Evolutionary conservation across 37 sponge, comb jelly and placozoan species (phyloP).

Genomic region (Theonella swinhoei): DNA sequence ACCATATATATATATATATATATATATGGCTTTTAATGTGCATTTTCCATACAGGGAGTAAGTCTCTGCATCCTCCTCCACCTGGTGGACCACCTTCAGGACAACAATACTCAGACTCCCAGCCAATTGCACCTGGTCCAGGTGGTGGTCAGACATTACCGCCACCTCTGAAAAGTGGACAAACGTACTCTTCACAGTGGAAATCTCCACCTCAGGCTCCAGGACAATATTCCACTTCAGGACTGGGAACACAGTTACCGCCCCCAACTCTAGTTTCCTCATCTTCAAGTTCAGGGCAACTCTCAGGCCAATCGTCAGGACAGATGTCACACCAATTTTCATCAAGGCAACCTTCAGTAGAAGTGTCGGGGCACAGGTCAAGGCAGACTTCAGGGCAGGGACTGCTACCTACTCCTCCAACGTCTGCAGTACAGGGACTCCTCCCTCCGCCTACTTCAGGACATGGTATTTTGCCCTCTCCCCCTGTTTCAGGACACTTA

Average conservation of each 20-base stretch:
- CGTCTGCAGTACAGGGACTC: too few species aligned
- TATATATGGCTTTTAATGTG: too few species aligned
- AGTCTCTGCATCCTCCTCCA: too few species aligned
- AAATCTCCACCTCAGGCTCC: too few species aligned
- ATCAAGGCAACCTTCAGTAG: not conserved
- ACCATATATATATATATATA: too few species aligned
- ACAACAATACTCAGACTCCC: not conserved
- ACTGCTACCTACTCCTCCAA: not conserved
- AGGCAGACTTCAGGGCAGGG: not conserved
- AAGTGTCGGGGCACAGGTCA: not conserved
- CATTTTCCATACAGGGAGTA: too few species aligned
- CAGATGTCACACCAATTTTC: not conserved
- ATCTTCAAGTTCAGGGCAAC: too few species aligned
- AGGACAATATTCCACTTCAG: not conserved
- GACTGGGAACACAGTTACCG: not conserved
- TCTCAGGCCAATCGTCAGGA: too few species aligned
- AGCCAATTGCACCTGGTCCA: not conserved
- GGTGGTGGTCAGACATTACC: slow-evolving; percentile 4
- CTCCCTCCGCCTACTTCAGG: slow-evolving; percentile 2
- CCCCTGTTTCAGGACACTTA: not conserved
- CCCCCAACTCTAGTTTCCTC: too few species aligned
- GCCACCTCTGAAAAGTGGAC: too few species aligned
- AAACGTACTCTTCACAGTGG: too few species aligned
- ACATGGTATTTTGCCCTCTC: slow-evolving; percentile 13
- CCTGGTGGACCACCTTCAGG: not conserved